These are phyloP conservation scores for Scaptomyza pallida DNA, from an alignment of 1,140 invertebrate species.

Conservation along the genomic window DNA sequence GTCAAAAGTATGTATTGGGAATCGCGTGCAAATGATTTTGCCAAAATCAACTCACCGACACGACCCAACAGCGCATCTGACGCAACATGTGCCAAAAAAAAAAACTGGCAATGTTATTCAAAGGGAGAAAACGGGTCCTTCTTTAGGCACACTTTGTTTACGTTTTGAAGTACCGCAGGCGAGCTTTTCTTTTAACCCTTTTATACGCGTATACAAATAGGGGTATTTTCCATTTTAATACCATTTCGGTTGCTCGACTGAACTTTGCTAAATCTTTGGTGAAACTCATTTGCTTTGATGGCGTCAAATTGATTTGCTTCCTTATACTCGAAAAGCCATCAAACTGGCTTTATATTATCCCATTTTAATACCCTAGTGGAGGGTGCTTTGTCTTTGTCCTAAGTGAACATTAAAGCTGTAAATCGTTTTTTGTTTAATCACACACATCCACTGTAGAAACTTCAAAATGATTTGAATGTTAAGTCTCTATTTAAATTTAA, in stretches of 20 bases:
- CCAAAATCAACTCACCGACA: constrained; percentile 66
- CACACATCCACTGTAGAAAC: not conserved
- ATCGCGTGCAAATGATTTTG: constrained; percentile 79
- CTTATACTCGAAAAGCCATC: constrained; percentile 45
- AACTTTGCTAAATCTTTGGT: constrained; percentile 61
- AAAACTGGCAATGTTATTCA: constrained; percentile 61
- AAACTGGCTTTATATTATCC: not conserved
- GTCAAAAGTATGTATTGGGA: constrained; percentile 58
- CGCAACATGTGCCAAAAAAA: constrained; percentile 42
- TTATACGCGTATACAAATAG: constrained; percentile 10
- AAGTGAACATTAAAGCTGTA: too few relatives aligned
- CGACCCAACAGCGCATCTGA: constrained; percentile 26
- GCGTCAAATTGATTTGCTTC: constrained; percentile 72
- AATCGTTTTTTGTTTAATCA: not conserved
- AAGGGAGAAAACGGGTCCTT: constrained; percentile 35
- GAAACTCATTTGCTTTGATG: constrained; percentile 74
- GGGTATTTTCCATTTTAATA: constrained; percentile 33
- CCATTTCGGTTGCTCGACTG: constrained; percentile 47
- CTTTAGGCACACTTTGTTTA: not conserved
- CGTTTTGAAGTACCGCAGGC: constrained; percentile 2
- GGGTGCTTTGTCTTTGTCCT: not conserved
- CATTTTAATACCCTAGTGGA: not conserved
- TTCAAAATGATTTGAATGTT: constrained; percentile 9
- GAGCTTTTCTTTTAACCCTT: constrained; percentile 30
- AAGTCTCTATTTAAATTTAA: constrained; percentile 12